Evolutionary conservation across 2,888 invertebrate species (phyloP).

Genomic region (Nymphalis polychloros): DNA sequence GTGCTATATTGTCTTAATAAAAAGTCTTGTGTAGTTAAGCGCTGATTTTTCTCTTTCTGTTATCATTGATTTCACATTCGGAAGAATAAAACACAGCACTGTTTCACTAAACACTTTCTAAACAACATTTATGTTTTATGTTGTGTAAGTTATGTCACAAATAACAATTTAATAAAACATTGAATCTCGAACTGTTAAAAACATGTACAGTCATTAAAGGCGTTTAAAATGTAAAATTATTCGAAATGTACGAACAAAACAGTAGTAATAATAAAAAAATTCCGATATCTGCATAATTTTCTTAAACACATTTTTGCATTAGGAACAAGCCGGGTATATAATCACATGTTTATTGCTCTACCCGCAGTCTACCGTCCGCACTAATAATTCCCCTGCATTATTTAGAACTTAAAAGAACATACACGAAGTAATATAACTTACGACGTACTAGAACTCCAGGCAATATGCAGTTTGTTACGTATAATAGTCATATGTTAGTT

Average conservation of each 20-base stretch:
- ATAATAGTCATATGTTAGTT: conserved; percentile 32
- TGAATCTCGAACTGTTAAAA: not conserved
- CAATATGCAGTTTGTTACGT: conserved; percentile 36
- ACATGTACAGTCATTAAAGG: conserved; percentile 1
- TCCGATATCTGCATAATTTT: conserved; percentile 8
- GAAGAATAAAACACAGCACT: too few relatives aligned
- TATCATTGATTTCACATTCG: too few relatives aligned
- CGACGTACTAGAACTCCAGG: conserved; percentile 28
- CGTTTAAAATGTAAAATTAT: not conserved
- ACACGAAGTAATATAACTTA: conserved; percentile 30
- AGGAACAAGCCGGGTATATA: conserved; percentile 2
- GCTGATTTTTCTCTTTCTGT: too few relatives aligned
- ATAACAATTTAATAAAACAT: too few relatives aligned
- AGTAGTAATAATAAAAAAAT: conserved; percentile 3
- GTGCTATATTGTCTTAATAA: too few relatives aligned
- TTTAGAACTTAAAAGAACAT: conserved; percentile 28
- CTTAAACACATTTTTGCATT: conserved; percentile 8
- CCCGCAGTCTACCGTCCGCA: conserved; percentile 4
- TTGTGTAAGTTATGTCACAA: too few relatives aligned
- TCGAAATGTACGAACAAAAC: conserved; percentile 2
- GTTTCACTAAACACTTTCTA: too few relatives aligned
- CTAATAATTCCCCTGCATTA: conserved; percentile 22
- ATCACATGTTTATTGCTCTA: conserved; percentile 12
- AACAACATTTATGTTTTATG: too few relatives aligned
- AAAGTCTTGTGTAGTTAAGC: too few relatives aligned